Conservation (phyloP, 2,797 vertebrate species). For the Euthynnus affinis region DNA sequence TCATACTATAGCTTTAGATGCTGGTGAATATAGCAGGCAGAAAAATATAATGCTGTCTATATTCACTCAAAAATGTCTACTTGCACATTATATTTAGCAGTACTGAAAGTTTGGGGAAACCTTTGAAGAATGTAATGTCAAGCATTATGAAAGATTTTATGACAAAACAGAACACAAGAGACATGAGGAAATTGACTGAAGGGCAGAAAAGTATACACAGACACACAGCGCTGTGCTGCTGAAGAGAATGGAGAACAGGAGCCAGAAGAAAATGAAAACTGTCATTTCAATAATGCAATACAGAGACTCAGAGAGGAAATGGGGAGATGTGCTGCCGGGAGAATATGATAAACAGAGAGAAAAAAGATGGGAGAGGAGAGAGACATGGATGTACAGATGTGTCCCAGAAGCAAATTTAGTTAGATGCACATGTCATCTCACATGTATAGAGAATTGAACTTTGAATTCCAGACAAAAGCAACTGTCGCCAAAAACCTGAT, state of each 20-base stretch:
- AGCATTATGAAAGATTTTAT: conserved; percentile 9
- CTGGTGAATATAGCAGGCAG: not conserved
- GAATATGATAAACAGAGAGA: conserved; percentile 45
- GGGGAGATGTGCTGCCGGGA: conserved; percentile 34
- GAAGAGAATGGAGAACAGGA: conserved; percentile 29
- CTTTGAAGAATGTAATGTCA: conserved; percentile 8
- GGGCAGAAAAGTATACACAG: conserved; percentile 1
- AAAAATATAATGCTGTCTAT: not conserved
- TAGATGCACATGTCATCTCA: conserved; percentile 22
- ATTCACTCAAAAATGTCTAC: not conserved
- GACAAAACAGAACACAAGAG: not conserved
- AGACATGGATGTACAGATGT: conserved; percentile 42
- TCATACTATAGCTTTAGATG: not conserved
- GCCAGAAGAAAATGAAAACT: conserved; percentile 12
- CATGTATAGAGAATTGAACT: conserved; percentile 19
- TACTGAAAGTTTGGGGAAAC: conserved; percentile 1
- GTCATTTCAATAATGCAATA: conserved; percentile 63
- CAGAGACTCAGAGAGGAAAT: conserved; percentile 48
- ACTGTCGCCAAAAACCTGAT: conserved; percentile 12
- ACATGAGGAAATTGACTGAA: conserved; percentile 17
- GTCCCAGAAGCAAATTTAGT: conserved; percentile 49
- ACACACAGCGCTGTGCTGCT: not conserved
- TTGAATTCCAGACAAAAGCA: conserved; percentile 10
- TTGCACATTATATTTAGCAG: not conserved
- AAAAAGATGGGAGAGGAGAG: conserved; percentile 33